Base-by-base conservation (phyloP, 1,140 invertebrate species). In the Sweltsa coloradensis region DNA sequence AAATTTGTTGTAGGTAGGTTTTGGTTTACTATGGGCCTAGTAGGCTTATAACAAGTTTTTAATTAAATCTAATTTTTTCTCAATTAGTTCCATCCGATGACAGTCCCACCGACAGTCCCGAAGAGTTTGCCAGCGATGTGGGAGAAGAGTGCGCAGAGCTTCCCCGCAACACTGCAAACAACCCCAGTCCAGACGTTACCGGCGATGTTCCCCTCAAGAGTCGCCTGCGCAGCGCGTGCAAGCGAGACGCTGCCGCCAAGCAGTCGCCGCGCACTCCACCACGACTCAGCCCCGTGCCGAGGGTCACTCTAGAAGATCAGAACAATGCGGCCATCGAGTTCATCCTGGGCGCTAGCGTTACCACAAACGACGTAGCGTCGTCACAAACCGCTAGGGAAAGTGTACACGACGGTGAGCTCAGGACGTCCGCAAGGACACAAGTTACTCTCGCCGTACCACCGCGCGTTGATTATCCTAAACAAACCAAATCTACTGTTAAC, bases 321-420 rank as follows among this genome's bases (percentile, higher is more conserved):
- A 67, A 67, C 40, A 59, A 57, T 9, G 64, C 61, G n/a, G 65
- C 65, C 3, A 53, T 67, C 6, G 45, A 61, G 24, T 60, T 62
- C 34, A 67, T 67, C 37, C 65, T 67, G 45, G 65, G 63, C 49
- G 62, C 51, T 0, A 65, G 61, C 40, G 60, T 54, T n/a, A n/a
- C n/a, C n/a, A n/a, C n/a, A n/a, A n/a, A n/a, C n/a, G n/a, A n/a
- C n/a, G n/a, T n/a, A n/a, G n/a, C n/a, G n/a, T n/a, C n/a, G n/a
- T n/a, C n/a, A n/a, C n/a, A n/a, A n/a, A n/a, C n/a, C n/a, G n/a
- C n/a, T n/a, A n/a, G n/a, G n/a, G n/a, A n/a, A n/a, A n/a, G n/a
- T n/a, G n/a, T n/a, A n/a, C n/a, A n/a, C n/a, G n/a, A n/a, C n/a
- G n/a, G n/a, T n/a, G n/a, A n/a, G n/a, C n/a, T n/a, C n/a, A n/a